Evolutionary conservation across 2,888 invertebrate species (phyloP), one percentile per base, ranked within the genome.

Genomic region (Notodonta ziczac): DNA sequence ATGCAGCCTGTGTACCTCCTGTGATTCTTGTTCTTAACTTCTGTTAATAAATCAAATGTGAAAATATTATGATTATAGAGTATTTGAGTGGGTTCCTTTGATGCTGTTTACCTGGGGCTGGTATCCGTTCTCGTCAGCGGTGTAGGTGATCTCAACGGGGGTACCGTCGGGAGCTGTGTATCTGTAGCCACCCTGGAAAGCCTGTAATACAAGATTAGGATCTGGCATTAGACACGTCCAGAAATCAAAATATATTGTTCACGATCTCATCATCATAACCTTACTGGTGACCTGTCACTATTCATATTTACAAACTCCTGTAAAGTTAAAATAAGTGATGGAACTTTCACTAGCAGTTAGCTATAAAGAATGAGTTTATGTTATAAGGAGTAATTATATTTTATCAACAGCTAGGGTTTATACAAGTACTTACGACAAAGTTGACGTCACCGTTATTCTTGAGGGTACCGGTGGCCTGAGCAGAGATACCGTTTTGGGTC

Each of bases 61-160:
- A 7, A 35, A 35, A 6, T 35, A 35, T 7, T 5, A 0, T 9
- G 4, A 42, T 12, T 42, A 9, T 9, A 0, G 0, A 12, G 12
- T 12, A 12, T 42, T 42, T 42, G 4, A 42, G 42, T 42, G 9
- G 42, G 9, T 46, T 46, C 5, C n/a, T 13, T 13, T 6, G n/a
- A 60, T 32, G n/a, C 14, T 56, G 40, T 64, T 71, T 77, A 89
- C 96, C 84, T 93, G 87, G 32, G 96, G 95, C 63, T 95, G 95
- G 93, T 94, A 96, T 56, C 96, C 96, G 69, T 95, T 94, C 82
- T 96, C 96, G 75, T 96, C 95, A 70, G 96, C 96, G 58, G 93
- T 78, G 86, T 96, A 96, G 46, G 88, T 87, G 56, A 96, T 64
- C 4, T 86, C 77, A 67, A 95, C 93, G 39, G 91, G 91, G 14